Conservation (phyloP, 2,888 invertebrate species). For the Stramonita haemastoma region DNA sequence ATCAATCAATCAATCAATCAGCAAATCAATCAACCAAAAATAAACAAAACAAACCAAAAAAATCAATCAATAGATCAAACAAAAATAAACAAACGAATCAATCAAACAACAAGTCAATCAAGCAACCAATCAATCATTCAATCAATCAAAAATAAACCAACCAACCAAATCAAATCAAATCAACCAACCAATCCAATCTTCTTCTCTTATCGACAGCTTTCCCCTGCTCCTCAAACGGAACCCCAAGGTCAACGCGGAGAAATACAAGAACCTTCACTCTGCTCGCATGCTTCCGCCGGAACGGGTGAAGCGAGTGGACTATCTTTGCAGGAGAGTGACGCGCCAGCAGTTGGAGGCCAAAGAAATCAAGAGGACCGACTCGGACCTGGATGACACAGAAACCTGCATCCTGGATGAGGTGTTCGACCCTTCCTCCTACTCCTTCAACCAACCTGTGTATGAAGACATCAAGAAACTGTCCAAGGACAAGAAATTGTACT, state of each 20-base stretch:
- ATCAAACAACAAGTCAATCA: not conserved
- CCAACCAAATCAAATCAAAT: not conserved
- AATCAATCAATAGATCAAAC: no score
- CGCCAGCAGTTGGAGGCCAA: not conserved
- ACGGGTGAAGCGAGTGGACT: not conserved
- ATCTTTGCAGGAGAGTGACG: not conserved
- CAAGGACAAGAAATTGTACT: not conserved
- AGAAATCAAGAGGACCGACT: not conserved
- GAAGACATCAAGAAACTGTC: not conserved
- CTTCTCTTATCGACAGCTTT: not conserved
- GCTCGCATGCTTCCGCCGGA: not conserved
- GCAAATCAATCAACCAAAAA: not conserved
- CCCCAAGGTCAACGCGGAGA: not conserved
- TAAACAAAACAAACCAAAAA: no score
- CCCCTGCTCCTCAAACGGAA: not conserved
- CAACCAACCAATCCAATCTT: not conserved
- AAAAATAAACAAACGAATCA: no score
- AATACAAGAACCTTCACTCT: not conserved
- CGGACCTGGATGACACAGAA: not conserved
- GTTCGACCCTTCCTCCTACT: not conserved
- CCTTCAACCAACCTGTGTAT: not conserved
- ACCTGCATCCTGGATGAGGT: not conserved
- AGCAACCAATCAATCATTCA: not conserved
- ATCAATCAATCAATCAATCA: no score
- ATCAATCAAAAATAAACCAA: no score